Conservation (phyloP, 2,113 vertebrate species). For the Menura novaehollandiae region DNA sequence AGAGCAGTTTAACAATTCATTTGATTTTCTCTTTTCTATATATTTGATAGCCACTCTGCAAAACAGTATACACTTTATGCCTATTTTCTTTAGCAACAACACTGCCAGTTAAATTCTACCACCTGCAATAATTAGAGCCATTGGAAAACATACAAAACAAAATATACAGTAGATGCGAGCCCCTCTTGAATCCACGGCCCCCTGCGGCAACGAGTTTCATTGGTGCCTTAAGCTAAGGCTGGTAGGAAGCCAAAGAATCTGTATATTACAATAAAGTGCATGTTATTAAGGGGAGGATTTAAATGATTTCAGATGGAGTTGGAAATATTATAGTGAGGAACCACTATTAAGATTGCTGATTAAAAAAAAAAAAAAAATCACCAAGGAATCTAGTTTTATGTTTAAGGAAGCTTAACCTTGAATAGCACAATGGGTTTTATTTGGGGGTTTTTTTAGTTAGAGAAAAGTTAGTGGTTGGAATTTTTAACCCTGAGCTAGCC, state of each 20-base stretch:
- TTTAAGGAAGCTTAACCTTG: constrained; percentile 70
- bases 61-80: constrained; percentile 50
- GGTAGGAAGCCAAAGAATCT: constrained; percentile 63
- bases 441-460: constrained; percentile 50
- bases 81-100: constrained; percentile 43
- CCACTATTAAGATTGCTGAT: constrained; percentile 51
- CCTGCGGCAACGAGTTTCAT: constrained; percentile 44
- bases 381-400: constrained; percentile 62
- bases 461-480: constrained; percentile 63
- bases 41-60: constrained; percentile 36
- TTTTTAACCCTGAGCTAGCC: constrained; percentile 64
- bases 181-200: constrained; percentile 41
- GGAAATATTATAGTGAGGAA: constrained; percentile 60
- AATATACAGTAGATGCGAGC: constrained; percentile 43
- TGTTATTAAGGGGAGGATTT: constrained; percentile 65
- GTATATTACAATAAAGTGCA: constrained; percentile 64
- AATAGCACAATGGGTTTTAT: constrained; percentile 59
- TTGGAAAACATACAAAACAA: constrained; percentile 54
- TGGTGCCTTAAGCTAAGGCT: constrained; percentile 61
- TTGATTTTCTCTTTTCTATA: constrained; percentile 64
- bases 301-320: constrained; percentile 69
- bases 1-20: constrained; percentile 64
- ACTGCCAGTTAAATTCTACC: constrained; percentile 55
- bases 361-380: constrained; percentile 36
- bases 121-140: constrained; percentile 61